Conservation (phyloP, 2,113 vertebrate genomes). For the Thalassoma bifasciatum region DNA sequence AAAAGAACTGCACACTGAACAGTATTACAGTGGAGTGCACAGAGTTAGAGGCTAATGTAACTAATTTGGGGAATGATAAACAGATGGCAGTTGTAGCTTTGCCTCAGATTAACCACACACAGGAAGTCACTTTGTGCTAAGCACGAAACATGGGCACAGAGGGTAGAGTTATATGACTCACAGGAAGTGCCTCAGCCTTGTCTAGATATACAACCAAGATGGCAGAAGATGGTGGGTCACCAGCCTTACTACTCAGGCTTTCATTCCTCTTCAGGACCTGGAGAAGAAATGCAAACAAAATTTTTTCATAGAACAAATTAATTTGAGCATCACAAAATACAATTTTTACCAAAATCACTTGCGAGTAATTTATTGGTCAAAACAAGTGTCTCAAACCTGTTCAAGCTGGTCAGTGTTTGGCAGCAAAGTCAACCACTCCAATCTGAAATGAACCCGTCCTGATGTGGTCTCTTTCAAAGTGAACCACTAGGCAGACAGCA, state of each 20-base stretch:
- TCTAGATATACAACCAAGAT: conserved; percentile 92
- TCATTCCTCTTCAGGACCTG: conserved; percentile 88
- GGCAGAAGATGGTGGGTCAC: conserved; percentile 89
- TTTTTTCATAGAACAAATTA: neutral
- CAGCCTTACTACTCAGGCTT: conserved; percentile 76
- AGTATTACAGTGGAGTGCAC: neutral
- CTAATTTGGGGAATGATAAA: conserved; percentile 44
- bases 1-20: conserved; percentile 11
- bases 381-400: conserved; percentile 78
- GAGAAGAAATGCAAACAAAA: neutral
- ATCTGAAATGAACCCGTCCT: conserved; percentile 87
- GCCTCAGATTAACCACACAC: conserved; percentile 44
- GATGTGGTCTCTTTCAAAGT: conserved; percentile 84
- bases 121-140: conserved; percentile 60
- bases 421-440: conserved; percentile 90
- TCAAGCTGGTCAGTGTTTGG: conserved; percentile 83
- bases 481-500: conserved; percentile 85
- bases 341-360: too few relatives aligned
- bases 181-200: conserved; percentile 91
- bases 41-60: conserved; percentile 26
- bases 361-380: neutral
- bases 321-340: neutral
- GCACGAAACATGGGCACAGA: conserved; percentile 12
- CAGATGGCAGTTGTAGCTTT: conserved; percentile 42
- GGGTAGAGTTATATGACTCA: conserved; percentile 62